phyloP scores from a whole-genome alignment of 2,113 vertebrate genomes.

The Murina feae region DNA sequence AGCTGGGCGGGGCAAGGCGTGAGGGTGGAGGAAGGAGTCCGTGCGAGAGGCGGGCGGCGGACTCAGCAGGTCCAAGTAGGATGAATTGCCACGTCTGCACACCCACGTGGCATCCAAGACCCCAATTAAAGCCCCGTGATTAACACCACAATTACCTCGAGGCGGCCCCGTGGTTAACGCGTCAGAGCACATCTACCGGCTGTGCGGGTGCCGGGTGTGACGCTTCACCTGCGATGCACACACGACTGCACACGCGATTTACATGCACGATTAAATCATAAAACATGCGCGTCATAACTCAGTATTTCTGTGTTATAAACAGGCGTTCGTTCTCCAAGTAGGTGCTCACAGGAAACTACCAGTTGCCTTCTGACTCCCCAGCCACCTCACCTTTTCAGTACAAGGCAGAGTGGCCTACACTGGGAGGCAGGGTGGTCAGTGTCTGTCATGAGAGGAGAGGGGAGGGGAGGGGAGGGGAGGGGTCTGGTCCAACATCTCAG shows the following conservation, averaged over 20 bases:
- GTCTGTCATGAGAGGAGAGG: background rate
- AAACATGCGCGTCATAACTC: constrained; percentile 13
- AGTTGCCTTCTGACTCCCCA: background rate
- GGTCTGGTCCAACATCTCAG: background rate
- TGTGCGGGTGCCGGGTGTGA: background rate
- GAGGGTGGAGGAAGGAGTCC: background rate
- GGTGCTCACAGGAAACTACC: background rate
- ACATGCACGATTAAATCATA: background rate
- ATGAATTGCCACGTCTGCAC: background rate
- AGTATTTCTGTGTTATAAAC: background rate
- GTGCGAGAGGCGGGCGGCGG: background rate
- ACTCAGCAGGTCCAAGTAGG: background rate
- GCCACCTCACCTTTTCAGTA: background rate
- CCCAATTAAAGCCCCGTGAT: constrained; percentile 52
- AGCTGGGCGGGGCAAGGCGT: background rate
- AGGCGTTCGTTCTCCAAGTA: background rate
- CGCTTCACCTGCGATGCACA: background rate
- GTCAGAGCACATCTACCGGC: background rate
- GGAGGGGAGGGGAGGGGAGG: background rate
- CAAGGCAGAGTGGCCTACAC: background rate
- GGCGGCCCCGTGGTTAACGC: constrained; percentile 19
- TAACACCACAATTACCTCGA: constrained; percentile 30
- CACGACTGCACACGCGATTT: background rate
- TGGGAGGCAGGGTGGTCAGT: background rate
- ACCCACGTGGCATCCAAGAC: background rate